Evolutionary conservation across 1,140 invertebrate genomes (phyloP), one percentile per base, ranked within the genome.

Genomic region (Steinernema khuongi): DNA sequence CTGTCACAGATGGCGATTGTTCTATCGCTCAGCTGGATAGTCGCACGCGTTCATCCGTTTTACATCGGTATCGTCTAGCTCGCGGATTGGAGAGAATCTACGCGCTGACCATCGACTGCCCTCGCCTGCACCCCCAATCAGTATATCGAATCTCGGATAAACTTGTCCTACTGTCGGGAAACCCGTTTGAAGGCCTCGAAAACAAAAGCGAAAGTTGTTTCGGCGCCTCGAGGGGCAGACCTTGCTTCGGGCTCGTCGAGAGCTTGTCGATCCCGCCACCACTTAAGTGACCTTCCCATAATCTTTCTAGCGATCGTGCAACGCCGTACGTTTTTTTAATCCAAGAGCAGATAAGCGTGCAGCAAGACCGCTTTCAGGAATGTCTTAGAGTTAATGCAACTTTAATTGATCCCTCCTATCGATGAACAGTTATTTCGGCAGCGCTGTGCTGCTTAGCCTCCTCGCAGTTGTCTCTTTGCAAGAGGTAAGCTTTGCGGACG

Each of bases 181-280:
- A 60, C 50, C 22, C 50, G 50, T 60, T 60, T 60, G 11, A 26
- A n/a, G 36, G 19, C 22, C 50, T 7, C 50, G 50, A 60, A 60
- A 60, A 60, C 50, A 60, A 60, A 60, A 60, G 50, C 50, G 50
- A 60, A 60, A 60, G 50, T 60, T 22, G 26, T 7, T n/a, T 60
- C 50, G 4, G 22, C 50, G 26, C 14, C 7, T 41, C 36, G 36
- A 41, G 7, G n/a, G 7, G 36, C 36, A 41, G 7, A 41, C 36
- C 36, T 41, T 41, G 36, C 36, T 11, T 11, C 36, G 36, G n/a
- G 36, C 36, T n/a, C 36, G 50, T 22, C n/a, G 11, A 17, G 50
- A 14, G 14, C 50, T 26, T 60, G 50, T 26, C 4, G 50, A 17
- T 60, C 22, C 4, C 50, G 50, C 26, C 14, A 60, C 14, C 11